These are phyloP conservation scores for Scomberomorus guttatus DNA, from an alignment of 2,797 vertebrate genomes.

Conservation along the genomic window DNA sequence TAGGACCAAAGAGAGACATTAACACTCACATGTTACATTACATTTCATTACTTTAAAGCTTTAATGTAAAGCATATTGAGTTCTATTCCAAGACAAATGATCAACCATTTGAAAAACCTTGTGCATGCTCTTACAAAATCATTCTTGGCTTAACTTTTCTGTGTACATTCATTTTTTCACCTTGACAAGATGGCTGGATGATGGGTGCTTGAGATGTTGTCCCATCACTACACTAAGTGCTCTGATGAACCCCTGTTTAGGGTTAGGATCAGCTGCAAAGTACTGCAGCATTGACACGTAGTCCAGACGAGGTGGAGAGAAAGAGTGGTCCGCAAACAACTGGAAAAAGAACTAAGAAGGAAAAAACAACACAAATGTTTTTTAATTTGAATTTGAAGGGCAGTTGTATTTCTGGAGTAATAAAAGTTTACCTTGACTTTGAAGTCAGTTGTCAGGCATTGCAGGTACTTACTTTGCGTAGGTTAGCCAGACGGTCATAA, in stretches of 20 bases:
- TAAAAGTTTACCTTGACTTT: not conserved
- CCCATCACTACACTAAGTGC: conserved; percentile 88
- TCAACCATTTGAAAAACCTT: not conserved
- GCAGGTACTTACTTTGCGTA: conserved; percentile 86
- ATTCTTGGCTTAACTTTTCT: not conserved
- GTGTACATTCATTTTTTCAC: conserved; percentile 48
- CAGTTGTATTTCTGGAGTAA: conserved; percentile 3
- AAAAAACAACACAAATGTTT: conserved; percentile 16
- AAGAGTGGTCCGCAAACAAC: conserved; percentile 86
- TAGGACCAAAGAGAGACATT: not conserved
- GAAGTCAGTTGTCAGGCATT: conserved; percentile 2
- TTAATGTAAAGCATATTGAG: too few species aligned
- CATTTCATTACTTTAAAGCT: too few species aligned
- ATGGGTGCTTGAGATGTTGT: conserved; percentile 73
- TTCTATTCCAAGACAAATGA: conserved; percentile 7
- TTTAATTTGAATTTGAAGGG: not conserved
- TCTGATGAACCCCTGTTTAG: conserved; percentile 88
- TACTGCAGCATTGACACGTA: conserved; percentile 91
- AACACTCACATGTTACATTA: not conserved
- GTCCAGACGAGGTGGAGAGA: conserved; percentile 81
- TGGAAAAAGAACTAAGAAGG: conserved; percentile 90
- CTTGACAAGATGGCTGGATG: conserved; percentile 69
- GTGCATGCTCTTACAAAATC: not conserved
- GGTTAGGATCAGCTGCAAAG: conserved; percentile 88
- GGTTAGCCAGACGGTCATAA: conserved; percentile 83